Conservation (phyloP, 2,888 invertebrate species). For the Opisthograptis luteolata region DNA sequence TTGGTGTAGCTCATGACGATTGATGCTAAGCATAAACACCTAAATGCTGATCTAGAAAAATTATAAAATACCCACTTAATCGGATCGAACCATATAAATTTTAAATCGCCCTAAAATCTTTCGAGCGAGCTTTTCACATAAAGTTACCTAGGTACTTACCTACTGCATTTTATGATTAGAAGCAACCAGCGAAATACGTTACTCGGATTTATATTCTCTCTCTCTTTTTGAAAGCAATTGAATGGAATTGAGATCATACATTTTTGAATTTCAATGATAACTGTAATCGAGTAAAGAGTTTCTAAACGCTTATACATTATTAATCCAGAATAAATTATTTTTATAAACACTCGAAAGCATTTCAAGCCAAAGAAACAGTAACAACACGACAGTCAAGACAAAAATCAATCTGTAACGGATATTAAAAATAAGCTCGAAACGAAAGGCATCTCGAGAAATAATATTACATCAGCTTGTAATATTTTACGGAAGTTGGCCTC, state of each 20-base stretch:
- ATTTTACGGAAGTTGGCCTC: slow-evolving; percentile 36
- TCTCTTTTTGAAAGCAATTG: too few species aligned
- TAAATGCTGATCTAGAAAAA: too few species aligned
- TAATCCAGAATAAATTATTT: too few species aligned
- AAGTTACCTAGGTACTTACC: too few species aligned
- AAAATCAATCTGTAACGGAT: slow-evolving; percentile 1
- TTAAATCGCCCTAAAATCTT: slow-evolving; percentile 4
- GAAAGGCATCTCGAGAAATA: slow-evolving; percentile 20
- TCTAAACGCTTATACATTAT: too few species aligned
- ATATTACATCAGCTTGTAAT: slow-evolving; percentile 27
- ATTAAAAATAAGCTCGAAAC: background rate
- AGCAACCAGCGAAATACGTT: slow-evolving; percentile 1
- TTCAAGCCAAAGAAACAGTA: background rate
- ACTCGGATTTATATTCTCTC: too few species aligned
- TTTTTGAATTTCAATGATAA: too few species aligned
- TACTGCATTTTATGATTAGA: slow-evolving; percentile 2
- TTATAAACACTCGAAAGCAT: too few species aligned
- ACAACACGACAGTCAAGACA: slow-evolving; percentile 1
- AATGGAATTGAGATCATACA: too few species aligned
- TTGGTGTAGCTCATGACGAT: too few species aligned
- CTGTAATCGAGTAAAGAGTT: too few species aligned
- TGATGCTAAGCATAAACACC: too few species aligned
- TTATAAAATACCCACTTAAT: background rate
- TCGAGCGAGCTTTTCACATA: slow-evolving; percentile 2
- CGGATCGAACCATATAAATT: background rate